phyloP scores from a whole-genome alignment of 2,113 vertebrate species.

The Ptilonorhynchus violaceus region DNA sequence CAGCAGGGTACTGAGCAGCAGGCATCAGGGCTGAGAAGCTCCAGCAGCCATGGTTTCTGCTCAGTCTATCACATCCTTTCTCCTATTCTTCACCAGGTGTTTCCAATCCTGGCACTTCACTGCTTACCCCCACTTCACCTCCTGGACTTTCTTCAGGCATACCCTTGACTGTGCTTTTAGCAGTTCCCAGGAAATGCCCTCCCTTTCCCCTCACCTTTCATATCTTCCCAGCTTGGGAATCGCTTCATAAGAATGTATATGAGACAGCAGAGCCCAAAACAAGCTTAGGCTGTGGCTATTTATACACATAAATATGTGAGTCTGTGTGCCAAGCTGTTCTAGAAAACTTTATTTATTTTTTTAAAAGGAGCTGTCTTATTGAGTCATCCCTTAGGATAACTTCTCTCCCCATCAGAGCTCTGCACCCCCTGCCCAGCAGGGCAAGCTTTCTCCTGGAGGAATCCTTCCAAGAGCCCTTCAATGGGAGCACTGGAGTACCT shows the following conservation, averaged over 20 bases:
- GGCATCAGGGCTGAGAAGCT: not conserved
- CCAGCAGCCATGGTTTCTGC: not conserved
- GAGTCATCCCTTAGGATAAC: not conserved
- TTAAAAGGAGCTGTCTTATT: not conserved
- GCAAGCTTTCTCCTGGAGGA: not conserved
- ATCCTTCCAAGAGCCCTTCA: not conserved
- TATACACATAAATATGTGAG: not conserved
- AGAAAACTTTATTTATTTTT: not conserved
- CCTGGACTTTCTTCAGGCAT: not conserved
- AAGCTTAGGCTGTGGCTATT: not conserved
- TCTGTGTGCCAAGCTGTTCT: not conserved
- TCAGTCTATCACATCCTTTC: not conserved
- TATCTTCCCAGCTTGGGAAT: not conserved
- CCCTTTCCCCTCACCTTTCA: not conserved
- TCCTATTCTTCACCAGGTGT: not conserved
- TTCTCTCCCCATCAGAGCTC: not conserved
- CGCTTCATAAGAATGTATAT: not conserved
- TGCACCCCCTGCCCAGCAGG: not conserved
- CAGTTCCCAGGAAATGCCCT: not conserved
- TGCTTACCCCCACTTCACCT: accelerated
- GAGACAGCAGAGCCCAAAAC: not conserved
- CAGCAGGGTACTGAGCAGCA: not conserved
- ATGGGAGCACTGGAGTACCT: not conserved
- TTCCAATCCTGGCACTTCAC: not conserved
- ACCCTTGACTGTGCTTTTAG: not conserved